Conservation (phyloP, 92 coral and sea anemone species). For the Micromussa lordhowensis region DNA sequence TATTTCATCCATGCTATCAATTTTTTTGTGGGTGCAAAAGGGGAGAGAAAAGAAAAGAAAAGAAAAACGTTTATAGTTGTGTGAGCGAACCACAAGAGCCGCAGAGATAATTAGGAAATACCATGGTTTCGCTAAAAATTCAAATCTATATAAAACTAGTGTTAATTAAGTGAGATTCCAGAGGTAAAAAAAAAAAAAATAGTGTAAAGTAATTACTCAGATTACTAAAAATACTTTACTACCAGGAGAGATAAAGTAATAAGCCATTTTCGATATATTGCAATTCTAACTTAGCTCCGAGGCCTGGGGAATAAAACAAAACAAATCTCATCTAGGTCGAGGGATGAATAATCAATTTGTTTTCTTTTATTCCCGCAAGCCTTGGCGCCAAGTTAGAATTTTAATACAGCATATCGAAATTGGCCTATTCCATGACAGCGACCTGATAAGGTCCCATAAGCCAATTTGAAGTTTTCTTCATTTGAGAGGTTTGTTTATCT, state of each 20-base stretch:
- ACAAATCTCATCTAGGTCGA: too few species aligned
- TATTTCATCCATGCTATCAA: too few species aligned
- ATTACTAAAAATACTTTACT: not conserved
- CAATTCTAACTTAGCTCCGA: too few species aligned
- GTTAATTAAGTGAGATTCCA: not conserved
- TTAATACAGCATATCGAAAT: too few species aligned
- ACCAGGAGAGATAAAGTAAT: not conserved
- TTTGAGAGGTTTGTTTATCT: not conserved
- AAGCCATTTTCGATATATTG: too few species aligned
- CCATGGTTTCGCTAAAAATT: not conserved
- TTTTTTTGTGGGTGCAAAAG: too few species aligned
- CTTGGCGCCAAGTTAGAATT: too few species aligned
- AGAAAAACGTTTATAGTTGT: too few species aligned
- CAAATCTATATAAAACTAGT: not conserved
- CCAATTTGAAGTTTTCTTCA: not conserved
- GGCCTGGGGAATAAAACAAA: too few species aligned
- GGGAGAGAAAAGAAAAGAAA: too few species aligned
- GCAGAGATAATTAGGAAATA: slow-evolving; percentile 6
- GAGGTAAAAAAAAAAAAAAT: not conserved
- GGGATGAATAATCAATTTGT: too few species aligned
- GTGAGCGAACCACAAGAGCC: not conserved
- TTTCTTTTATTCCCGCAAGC: too few species aligned
- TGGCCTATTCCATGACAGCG: not conserved
- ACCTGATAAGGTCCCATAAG: not conserved
- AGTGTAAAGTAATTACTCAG: not conserved